These are phyloP conservation scores for Spinibarbus caldwelli DNA, from an alignment of 2,797 vertebrate species.

Conservation along the genomic window DNA sequence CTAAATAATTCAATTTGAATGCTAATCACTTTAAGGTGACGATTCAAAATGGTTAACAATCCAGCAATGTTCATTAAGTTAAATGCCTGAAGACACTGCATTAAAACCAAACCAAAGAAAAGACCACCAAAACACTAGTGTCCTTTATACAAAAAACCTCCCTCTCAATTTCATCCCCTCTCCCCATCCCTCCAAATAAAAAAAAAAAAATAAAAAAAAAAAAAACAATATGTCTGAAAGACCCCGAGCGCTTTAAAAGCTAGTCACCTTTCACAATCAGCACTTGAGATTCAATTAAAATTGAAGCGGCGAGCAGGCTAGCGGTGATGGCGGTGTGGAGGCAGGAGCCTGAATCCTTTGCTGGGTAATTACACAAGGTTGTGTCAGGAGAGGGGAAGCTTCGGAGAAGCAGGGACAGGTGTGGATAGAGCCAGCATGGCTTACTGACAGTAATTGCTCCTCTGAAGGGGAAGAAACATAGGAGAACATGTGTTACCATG, in stretches of 20 bases:
- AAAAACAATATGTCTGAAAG: constrained; percentile 26
- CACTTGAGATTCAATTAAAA: constrained; percentile 65
- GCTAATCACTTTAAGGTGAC: constrained; percentile 33
- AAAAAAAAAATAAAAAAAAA: constrained; percentile 15
- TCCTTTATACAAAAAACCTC: background rate
- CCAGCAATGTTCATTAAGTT: constrained; percentile 34
- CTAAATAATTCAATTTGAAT: constrained; percentile 49
- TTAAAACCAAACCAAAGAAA: constrained; percentile 2
- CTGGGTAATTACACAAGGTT: constrained; percentile 44
- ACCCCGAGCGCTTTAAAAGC: constrained; percentile 38
- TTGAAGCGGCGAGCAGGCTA: constrained; percentile 21
- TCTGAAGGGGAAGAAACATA: constrained; percentile 31
- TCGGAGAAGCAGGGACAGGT: constrained; percentile 41
- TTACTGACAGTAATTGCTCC: constrained; percentile 47
- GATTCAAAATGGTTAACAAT: constrained; percentile 29
- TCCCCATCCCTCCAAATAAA: background rate
- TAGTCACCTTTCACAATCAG: constrained; percentile 61
- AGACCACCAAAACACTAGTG: background rate
- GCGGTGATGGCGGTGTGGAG: background rate
- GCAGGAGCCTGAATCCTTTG: background rate
- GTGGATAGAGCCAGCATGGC: constrained; percentile 33
- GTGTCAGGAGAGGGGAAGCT: constrained; percentile 25
- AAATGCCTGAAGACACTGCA: constrained; percentile 18
- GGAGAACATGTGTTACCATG: constrained; percentile 39
- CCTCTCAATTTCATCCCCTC: background rate